Base-by-base conservation (phyloP, 2,797 vertebrate species). In the Coracias cyanogaster region DNA sequence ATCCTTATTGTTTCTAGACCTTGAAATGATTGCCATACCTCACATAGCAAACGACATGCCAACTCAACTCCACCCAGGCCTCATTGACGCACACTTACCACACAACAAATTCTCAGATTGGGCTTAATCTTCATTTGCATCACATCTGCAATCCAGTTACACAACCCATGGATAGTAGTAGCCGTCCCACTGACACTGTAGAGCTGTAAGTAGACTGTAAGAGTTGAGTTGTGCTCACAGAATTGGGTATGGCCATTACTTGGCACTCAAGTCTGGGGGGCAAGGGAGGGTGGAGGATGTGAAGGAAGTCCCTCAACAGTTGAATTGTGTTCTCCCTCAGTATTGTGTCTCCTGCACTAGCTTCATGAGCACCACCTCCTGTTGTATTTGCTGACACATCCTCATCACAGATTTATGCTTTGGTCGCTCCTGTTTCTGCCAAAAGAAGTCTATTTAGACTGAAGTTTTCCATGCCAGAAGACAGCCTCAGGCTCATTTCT, bases 31-130 rank as follows among this genome's bases (percentile, higher is more conserved):
- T 67, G 48, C 20, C 43, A 0, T 35, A 57, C 35, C 76, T 52
- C 0, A 0, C 3, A 0, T 4, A 31, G 19, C 37, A 64, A 57
- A 7, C 10, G 2, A 43, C 25, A n/a, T 9, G 10, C 33, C 35
- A 71, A 66, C 7, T 31, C 28, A 88, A 21, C 41, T 76, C 76
- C 67, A 85, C 72, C 10, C 22, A 77, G 52, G 17, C 5, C 43
- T 26, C 62, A 43, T 0, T 69, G 46, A 61, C 0, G 1, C 33
- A 70, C 21, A 57, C 67, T 78, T 22, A 62, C 12, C 33, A 52
- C 7, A 46, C 1, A 67, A 41, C 17, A 28, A 49, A 8, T 51
- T 87, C 55, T 46, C 61, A 64, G 17, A 4, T 7, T 26, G 9
- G 9, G 14, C 3, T 84, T 28, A 29, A 66, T 28, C 28, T 85